Percentiles rank a stretch among this genome's conserved stretches.
Evolutionary conservation across 1,140 invertebrate species (phyloP).

Genomic region (Ceratoteleas bidentatus): DNA sequence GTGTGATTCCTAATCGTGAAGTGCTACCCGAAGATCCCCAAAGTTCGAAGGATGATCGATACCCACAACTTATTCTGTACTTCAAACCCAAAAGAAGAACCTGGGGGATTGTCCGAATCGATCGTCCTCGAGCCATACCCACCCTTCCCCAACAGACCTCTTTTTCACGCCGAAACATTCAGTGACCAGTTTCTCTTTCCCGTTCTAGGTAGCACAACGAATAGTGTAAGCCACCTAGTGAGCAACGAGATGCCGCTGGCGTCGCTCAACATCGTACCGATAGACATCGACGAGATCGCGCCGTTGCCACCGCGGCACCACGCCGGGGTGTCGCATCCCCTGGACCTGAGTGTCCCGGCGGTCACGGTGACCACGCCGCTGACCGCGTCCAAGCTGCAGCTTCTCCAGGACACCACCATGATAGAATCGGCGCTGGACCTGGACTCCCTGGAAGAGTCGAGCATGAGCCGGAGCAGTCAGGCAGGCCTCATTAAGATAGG

Average conservation of each 20-base stretch:
- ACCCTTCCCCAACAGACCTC: no score
- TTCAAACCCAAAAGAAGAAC: no score
- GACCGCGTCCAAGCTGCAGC: constrained; percentile 84
- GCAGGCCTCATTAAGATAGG: constrained; percentile 82
- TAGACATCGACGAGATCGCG: constrained; percentile 78
- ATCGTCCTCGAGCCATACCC: no score
- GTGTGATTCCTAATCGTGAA: no score
- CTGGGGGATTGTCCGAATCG: no score
- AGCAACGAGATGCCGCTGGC: constrained; percentile 84
- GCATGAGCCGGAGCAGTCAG: constrained; percentile 81
- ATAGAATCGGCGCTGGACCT: constrained; percentile 92
- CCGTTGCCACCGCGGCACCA: constrained; percentile 74
- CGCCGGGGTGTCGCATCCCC: constrained; percentile 73
- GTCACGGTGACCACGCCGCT: constrained; percentile 76
- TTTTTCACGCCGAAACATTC: no score
- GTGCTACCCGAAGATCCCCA: no score
- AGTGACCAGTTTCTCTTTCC: no score
- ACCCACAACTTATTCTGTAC: no score
- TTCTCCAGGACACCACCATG: constrained; percentile 92
- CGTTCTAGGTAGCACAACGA: constrained; percentile 84
- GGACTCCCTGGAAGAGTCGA: constrained; percentile 88
- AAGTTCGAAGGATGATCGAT: no score
- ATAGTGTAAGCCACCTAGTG: constrained; percentile 85
- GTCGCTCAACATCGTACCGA: constrained; percentile 80
- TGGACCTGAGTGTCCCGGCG: constrained; percentile 72